Evolutionary conservation across 2,888 invertebrate genomes (phyloP), one percentile per base, ranked within the genome.

Genomic region (Metellina segmentata): DNA sequence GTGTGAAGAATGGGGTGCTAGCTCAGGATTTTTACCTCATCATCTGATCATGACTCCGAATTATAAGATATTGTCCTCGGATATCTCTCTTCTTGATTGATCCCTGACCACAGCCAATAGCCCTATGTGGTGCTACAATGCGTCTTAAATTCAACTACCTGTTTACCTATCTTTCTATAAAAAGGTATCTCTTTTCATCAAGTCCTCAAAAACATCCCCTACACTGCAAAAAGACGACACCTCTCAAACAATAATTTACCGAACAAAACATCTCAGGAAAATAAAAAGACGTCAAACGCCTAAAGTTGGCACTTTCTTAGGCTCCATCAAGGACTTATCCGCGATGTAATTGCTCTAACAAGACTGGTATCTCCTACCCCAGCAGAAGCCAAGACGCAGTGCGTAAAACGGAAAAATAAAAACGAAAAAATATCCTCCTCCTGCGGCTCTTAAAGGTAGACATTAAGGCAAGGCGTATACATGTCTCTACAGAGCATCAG

Each of bases 391-490:
- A 79, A 87, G 71, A 34, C 61, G 69, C 61, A 81, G 70, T 13
- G 61, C 61, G 9, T 16, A 34, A 34, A 34, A 34, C 34, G 34
- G 49, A 78, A 85, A 74, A 81, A 75, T 61, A 88, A 71, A 7
- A 20, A 20, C 75, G n/a, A 19, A 75, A 81, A 75, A 74, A 87
- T 75, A 48, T 49, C 7, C 81, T 72, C 53, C 72, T 70, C 69
- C 49, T 71, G 75, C 19, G 78, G 77, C 77, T 53, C 19, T 86
- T 77, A 49, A 82, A 91, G 91, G 61, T 71, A 91, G 48, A 82
- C 85, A 91, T 91, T 91, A 91, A 53, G 77, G 82, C 74, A 89
- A 88, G 88, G 88, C 89, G 89, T 83, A 69, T 89, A 61, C 70
- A 82, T 74, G 52, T 74, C 74, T 87, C 74, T 83, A 16, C 20